These are phyloP conservation scores for Zootermopsis nevadensis DNA, from an alignment of 2,888 invertebrate genomes.

Conservation along the genomic window DNA sequence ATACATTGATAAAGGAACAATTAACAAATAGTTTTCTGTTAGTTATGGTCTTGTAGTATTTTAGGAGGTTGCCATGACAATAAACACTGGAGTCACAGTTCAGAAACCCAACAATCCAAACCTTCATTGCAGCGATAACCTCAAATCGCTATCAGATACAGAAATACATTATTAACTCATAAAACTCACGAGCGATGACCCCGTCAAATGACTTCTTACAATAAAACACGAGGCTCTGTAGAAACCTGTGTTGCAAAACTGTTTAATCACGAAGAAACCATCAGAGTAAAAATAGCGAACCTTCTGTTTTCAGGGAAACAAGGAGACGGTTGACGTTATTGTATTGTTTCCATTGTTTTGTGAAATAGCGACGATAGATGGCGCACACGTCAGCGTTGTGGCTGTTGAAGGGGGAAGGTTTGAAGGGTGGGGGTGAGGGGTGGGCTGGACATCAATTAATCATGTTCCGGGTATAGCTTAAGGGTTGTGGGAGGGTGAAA, in stretches of 20 bases:
- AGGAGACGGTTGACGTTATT: slow-evolving; percentile 24
- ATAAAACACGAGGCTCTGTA: too few relatives aligned
- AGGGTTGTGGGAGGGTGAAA: slow-evolving; percentile 35
- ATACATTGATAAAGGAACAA: too few relatives aligned
- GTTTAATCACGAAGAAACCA: slow-evolving; percentile 5
- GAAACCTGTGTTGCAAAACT: not conserved
- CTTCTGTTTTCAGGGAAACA: not conserved
- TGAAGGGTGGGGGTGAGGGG: slow-evolving; percentile 23
- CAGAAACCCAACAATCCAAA: too few relatives aligned
- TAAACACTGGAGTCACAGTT: too few relatives aligned
- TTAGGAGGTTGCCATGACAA: too few relatives aligned
- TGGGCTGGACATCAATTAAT: slow-evolving; percentile 50
- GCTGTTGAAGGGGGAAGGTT: not conserved
- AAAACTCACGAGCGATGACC: too few relatives aligned
- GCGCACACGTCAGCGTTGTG: slow-evolving; percentile 25
- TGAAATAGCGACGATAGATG: slow-evolving; percentile 43
- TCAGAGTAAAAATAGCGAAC: slow-evolving; percentile 28
- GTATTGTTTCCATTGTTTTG: slow-evolving; percentile 42
- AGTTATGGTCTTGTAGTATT: too few relatives aligned
- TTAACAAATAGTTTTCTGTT: too few relatives aligned
- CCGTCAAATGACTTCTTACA: too few relatives aligned
- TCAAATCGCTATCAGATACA: too few relatives aligned
- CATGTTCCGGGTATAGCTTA: slow-evolving; percentile 40
- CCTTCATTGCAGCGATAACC: too few relatives aligned
- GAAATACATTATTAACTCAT: too few relatives aligned